A percentile compares a stretch with the other conserved stretches of the same genome.
These are phyloP conservation scores for Chloropsis cyanopogon DNA, from an alignment of 2,113 vertebrate species.

Conservation along the genomic window DNA sequence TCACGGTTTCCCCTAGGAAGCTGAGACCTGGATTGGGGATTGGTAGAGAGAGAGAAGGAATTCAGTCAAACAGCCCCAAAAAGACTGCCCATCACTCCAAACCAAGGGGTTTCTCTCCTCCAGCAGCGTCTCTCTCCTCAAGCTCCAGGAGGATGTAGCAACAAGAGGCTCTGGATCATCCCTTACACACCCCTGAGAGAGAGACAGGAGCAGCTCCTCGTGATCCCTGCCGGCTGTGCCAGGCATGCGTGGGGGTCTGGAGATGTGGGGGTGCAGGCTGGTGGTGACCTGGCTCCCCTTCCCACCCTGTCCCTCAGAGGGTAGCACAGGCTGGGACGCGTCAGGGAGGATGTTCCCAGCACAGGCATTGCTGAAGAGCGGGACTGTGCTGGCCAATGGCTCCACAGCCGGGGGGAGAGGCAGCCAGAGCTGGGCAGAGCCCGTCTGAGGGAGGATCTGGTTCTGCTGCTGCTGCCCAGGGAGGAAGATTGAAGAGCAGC, in stretches of 20 bases:
- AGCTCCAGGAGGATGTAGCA: background rate
- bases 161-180: background rate
- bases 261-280: background rate
- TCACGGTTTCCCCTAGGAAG: background rate
- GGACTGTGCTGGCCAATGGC: background rate
- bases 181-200: background rate
- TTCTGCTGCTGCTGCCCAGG: background rate
- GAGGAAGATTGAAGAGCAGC: background rate
- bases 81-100: background rate
- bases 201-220: background rate
- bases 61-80: background rate
- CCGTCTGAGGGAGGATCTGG: background rate
- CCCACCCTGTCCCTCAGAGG: rapidly evolving
- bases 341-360: background rate
- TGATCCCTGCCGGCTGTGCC: background rate
- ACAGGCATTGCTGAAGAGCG: background rate
- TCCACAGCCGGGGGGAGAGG: background rate
- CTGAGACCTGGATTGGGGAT: background rate
- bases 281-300: background rate
- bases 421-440: background rate
- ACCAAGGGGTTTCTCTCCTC: background rate
- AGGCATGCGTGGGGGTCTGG: rapidly evolving
- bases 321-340: background rate
- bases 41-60: background rate
- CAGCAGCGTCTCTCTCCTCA: background rate